Conservation (phyloP, 2,113 vertebrate genomes). For the Sorex araneus region DNA sequence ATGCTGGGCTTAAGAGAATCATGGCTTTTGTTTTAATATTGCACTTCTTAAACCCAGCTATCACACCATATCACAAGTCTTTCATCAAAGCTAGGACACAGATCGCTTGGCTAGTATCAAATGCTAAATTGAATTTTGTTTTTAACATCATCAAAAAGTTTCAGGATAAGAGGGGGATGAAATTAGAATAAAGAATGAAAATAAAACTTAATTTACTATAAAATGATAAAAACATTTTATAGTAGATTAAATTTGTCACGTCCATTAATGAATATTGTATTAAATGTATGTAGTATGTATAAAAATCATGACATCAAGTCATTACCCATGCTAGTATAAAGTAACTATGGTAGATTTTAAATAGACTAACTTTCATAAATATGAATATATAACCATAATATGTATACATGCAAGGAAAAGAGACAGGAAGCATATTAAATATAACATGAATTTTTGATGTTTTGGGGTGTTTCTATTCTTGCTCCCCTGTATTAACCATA, state of each 20-base stretch:
- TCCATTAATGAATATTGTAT: background rate
- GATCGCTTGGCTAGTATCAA: constrained; percentile 96
- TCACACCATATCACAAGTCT: constrained; percentile 89
- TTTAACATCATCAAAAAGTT: constrained; percentile 4
- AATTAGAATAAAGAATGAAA: constrained; percentile 6
- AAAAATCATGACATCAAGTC: constrained; percentile 3
- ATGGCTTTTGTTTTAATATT: constrained; percentile 92
- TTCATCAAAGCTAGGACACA: constrained; percentile 84
- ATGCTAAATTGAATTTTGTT: constrained; percentile 88
- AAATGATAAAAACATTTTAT: constrained; percentile 12
- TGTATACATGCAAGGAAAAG: background rate
- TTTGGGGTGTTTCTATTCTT: constrained; percentile 12
- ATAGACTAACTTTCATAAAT: constrained; percentile 35
- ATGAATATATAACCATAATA: background rate
- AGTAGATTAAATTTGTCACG: background rate
- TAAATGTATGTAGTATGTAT: background rate
- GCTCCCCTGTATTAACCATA: too few relatives aligned
- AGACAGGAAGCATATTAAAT: background rate
- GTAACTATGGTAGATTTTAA: background rate
- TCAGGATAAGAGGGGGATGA: background rate
- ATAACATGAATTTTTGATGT: background rate
- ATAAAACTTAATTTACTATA: too few relatives aligned
- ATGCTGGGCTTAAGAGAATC: constrained; percentile 96
- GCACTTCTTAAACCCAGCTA: constrained; percentile 95
- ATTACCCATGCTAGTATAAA: background rate